These are phyloP conservation scores for Merops nubicus DNA, from an alignment of 2,113 vertebrate species.

Conservation along the genomic window DNA sequence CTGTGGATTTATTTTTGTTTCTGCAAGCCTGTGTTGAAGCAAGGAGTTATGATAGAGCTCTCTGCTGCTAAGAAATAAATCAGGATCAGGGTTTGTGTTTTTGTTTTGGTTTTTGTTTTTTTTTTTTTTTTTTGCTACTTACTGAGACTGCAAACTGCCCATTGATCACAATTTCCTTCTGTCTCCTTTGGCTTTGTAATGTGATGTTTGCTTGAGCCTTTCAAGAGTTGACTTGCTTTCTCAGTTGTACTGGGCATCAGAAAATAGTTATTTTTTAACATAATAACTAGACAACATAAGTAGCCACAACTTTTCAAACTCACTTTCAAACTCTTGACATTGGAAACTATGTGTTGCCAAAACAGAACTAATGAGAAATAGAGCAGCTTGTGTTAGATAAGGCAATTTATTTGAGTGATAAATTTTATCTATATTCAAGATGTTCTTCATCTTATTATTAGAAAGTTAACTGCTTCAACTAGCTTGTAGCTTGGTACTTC, in stretches of 20 bases:
- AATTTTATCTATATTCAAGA: neutral
- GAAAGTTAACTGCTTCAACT: neutral
- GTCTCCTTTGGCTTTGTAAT: neutral
- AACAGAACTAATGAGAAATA: neutral
- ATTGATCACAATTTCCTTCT: neutral
- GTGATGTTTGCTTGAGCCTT: neutral
- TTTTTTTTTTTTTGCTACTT: neutral
- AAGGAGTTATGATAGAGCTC: neutral
- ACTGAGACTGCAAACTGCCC: neutral
- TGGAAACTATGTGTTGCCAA: neutral
- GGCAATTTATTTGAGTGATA: neutral
- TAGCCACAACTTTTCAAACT: neutral
- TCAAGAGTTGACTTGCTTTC: neutral
- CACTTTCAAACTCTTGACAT: neutral
- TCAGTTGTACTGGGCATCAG: neutral
- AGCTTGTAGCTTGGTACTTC: neutral
- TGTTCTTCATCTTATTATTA: neutral
- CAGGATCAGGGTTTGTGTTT: neutral
- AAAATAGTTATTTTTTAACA: neutral
- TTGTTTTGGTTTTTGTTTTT: neutral
- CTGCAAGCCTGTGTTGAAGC: neutral
- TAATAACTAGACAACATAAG: neutral
- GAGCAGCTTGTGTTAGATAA: neutral
- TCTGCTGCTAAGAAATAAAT: neutral
- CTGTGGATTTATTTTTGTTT: neutral